Conservation (phyloP, 1,140 invertebrate genomes). For the Harlomillsia oculata region DNA sequence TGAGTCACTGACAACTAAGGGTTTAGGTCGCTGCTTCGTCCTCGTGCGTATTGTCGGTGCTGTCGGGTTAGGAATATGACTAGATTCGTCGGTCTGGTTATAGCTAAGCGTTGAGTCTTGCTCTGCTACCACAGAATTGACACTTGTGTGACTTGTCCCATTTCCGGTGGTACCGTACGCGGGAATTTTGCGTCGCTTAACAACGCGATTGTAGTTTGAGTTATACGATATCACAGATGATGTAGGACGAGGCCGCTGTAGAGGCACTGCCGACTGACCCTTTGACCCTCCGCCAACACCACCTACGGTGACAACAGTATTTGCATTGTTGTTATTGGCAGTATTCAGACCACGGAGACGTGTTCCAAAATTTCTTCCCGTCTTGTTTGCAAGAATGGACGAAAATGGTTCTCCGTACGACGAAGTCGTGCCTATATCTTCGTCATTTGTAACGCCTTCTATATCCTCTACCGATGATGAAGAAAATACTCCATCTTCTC, state of each 20-base stretch:
- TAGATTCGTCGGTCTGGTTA: constrained; percentile 1
- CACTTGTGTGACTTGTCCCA: neutral
- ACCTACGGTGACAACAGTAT: neutral
- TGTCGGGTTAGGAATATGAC: neutral
- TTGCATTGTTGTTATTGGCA: neutral
- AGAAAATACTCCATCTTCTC: too few species aligned
- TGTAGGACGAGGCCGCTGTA: constrained; percentile 26
- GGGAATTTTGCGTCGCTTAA: constrained; percentile 22
- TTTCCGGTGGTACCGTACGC: neutral
- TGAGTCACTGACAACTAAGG: neutral
- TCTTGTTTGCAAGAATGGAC: neutral
- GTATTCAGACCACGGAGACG: constrained; percentile 4
- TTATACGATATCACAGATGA: constrained; percentile 30
- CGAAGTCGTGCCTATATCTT: too few species aligned
- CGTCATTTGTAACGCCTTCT: too few species aligned
- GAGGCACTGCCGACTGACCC: neutral
- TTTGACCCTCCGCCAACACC: neutral
- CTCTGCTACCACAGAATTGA: neutral
- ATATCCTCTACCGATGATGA: too few species aligned
- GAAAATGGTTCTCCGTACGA: too few species aligned
- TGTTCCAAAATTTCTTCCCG: constrained; percentile 7
- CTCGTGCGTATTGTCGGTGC: constrained; percentile 1
- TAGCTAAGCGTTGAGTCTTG: constrained; percentile 1
- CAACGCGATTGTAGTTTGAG: constrained; percentile 26
- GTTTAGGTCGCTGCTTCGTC: neutral